Base-by-base conservation (phyloP, 2,797 vertebrate species). In the Xyrichtys novacula region DNA sequence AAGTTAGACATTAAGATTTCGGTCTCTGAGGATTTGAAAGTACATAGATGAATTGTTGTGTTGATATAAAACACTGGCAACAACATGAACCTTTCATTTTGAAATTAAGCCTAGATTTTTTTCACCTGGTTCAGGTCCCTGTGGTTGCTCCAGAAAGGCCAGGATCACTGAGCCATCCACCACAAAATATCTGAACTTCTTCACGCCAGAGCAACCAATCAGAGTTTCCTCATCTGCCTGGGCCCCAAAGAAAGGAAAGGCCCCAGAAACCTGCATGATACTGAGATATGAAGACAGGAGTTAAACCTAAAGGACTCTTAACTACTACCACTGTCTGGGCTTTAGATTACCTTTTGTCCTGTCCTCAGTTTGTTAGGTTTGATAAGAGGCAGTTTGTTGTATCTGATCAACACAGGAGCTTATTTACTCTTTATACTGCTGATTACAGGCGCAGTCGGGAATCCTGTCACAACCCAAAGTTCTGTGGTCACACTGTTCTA, bases 141-240 rank as follows among this genome's bases (percentile, higher is more conserved):
- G 92, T 20, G 95, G 94, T 75, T 96, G 94, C 79, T 98, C 97
- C 91, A 97, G 67, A 93, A 96, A 94, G 16, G 95, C 96, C 71
- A 98, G 89, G 72, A 98, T 95, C 71, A 97, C 96, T 0, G 96
- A 97, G 71, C 95, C 95, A 76, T 97, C 96, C 87, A 98, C 70
- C 70, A 97, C 95, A 19, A 97, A 98, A 86, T 88, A 98, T 52
- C 95, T 91, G 90, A 97, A 96, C 76, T 94, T 85, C 22, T 65
- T 76, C 55, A 53, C 19, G 10, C 22, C 50, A 8, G n/a, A 52
- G 19, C 16, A 46, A 2, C 25, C 42, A 70, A 57, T 61, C 55
- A 81, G 49, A 54, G 57, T 3, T 0, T 75, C 73, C 9, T 81
- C 68, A 43, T 12, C 59, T 28, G 54, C 32, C 2, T 7, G 31